Evolutionary conservation across 2,113 vertebrate species (phyloP).

Genomic region (Ailurus styani): DNA sequence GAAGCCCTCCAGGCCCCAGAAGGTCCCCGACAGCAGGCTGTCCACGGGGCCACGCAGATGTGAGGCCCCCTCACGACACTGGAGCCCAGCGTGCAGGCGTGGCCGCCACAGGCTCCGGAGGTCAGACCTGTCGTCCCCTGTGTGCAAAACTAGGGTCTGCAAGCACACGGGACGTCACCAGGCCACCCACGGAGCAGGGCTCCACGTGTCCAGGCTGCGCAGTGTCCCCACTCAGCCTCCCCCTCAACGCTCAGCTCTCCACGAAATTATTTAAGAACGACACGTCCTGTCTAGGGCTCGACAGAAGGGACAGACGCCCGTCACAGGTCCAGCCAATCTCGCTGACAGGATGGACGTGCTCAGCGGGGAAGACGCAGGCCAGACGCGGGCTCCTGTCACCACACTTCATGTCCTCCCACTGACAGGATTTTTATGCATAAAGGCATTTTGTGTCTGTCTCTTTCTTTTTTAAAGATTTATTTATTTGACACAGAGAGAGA

Average conservation of each 20-base stretch:
- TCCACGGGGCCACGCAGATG: rapidly evolving
- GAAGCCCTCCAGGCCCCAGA: rapidly evolving
- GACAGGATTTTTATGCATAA: not conserved
- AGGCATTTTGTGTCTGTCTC: not conserved
- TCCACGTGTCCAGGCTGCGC: no score
- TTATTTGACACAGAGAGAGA: no score
- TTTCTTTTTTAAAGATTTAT: no score
- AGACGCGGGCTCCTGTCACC: no score
- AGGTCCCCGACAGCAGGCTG: not conserved
- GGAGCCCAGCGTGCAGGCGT: not conserved
- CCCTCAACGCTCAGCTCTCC: no score
- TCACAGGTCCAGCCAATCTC: no score
- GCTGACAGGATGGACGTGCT: no score
- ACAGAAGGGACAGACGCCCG: rapidly evolving
- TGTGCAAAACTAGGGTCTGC: not conserved
- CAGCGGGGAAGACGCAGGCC: rapidly evolving
- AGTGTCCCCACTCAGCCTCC: no score
- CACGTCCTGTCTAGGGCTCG: not conserved
- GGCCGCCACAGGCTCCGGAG: not conserved
- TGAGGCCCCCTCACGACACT: not conserved
- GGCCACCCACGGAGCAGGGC: not conserved
- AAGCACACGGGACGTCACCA: rapidly evolving
- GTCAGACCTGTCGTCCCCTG: rapidly evolving
- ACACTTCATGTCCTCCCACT: rapidly evolving
- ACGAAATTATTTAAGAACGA: no score